phyloP scores from a whole-genome alignment of 2,888 invertebrate genomes.

The Automeris io region DNA sequence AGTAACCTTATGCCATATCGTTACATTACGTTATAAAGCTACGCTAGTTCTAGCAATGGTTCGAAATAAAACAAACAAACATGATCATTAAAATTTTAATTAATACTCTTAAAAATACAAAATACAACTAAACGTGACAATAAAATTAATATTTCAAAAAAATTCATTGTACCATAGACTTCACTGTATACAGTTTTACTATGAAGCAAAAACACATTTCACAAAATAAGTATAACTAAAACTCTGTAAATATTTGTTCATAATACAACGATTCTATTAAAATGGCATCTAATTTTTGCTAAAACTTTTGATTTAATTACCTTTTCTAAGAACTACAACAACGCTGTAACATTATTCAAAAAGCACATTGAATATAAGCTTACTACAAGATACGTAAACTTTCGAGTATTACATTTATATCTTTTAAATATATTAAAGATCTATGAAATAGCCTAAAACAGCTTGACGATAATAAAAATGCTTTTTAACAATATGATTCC shows the following conservation, averaged over 20 bases:
- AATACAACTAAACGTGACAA: conserved; percentile 8
- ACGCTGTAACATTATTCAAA: not conserved
- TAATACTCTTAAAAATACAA: conserved; percentile 8
- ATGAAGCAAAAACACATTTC: conserved; percentile 3
- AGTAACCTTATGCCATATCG: too few species aligned
- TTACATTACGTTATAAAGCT: too few species aligned
- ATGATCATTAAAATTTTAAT: conserved; percentile 6
- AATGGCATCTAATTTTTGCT: not conserved
- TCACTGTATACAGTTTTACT: conserved; percentile 7
- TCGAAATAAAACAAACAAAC: conserved; percentile 18
- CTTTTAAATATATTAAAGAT: not conserved
- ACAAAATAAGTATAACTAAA: not conserved
- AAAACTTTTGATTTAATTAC: not conserved
- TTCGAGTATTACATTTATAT: not conserved
- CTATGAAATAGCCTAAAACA: too few species aligned
- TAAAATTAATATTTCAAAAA: conserved; percentile 10
- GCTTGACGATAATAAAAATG: too few species aligned
- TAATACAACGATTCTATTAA: not conserved
- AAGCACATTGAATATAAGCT: not conserved
- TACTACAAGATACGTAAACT: not conserved
- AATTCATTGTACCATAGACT: conserved; percentile 7
- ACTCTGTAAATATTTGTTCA: not conserved
- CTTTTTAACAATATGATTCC: too few species aligned
- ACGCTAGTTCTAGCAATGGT: not conserved
- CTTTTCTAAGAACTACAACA: not conserved